Conservation (phyloP, 1,140 invertebrate genomes). For the Hermatobates lingyangjiaoensis region DNA sequence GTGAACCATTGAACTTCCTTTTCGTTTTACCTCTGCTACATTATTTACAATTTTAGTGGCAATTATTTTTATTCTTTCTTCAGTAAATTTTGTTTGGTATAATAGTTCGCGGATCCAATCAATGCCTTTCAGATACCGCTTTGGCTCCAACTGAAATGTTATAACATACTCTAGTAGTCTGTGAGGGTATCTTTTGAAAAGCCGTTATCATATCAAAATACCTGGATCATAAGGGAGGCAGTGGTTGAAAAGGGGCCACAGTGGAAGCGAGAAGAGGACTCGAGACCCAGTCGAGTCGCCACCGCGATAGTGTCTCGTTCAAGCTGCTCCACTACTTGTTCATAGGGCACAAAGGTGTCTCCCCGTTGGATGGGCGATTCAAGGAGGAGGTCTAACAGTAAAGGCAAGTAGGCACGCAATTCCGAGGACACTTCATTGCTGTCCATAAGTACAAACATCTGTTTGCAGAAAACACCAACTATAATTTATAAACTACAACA, state of each 20-base stretch:
- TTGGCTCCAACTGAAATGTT: slow-evolving; percentile 42
- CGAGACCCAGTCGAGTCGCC: slow-evolving; percentile 38
- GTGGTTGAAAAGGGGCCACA: slow-evolving; percentile 42
- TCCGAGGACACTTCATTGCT: slow-evolving; percentile 37
- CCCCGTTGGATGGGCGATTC: slow-evolving; percentile 41
- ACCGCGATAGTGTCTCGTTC: slow-evolving; percentile 48
- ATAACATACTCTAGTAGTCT: not conserved
- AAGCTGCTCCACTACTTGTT: slow-evolving; percentile 52
- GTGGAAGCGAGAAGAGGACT: slow-evolving; percentile 29
- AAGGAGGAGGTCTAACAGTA: slow-evolving; percentile 47
- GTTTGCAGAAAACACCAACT: too few relatives aligned
- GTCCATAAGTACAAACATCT: slow-evolving; percentile 51
- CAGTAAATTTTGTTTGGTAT: slow-evolving; percentile 44
- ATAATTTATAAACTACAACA: too few relatives aligned
- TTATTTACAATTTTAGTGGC: slow-evolving; percentile 58
- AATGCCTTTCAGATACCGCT: slow-evolving; percentile 54
- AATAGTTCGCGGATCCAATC: slow-evolving; percentile 58
- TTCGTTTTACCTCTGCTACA: slow-evolving; percentile 45
- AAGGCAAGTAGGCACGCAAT: slow-evolving; percentile 45
- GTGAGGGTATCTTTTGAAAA: not conserved
- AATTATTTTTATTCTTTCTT: slow-evolving; percentile 53
- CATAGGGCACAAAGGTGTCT: slow-evolving; percentile 37
- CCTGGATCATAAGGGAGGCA: slow-evolving; percentile 33
- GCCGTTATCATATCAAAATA: too few relatives aligned
- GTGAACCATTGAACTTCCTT: slow-evolving; percentile 34